Base-by-base conservation (phyloP, 2,113 vertebrate species). In the Petrocephalus zakoni region DNA sequence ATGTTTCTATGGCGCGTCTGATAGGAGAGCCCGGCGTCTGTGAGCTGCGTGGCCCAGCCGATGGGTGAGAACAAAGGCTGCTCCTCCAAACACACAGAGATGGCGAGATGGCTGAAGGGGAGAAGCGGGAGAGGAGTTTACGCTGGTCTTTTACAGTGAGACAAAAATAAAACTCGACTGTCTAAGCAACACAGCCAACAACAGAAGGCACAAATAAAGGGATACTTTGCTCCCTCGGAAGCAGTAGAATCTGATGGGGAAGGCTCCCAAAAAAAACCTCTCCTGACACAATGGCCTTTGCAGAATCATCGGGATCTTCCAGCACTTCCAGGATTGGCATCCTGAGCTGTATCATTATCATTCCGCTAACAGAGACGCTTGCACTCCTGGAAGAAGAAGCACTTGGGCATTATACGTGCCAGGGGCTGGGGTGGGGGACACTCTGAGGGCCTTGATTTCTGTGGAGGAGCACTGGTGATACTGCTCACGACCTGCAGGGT, bases 1-100 rank as follows among this genome's bases (percentile, higher is more conserved):
- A 88, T 93, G 94, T 93, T 93, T 95, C 93, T 91, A 95, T 91
- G 94, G 91, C 94, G 88, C 92, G 29, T 88, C 91, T 90, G 87
- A 96, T 46, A 52, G 1, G 34, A 87, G 37, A 46, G 21, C 55
- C 58, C 0, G n/a, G 15, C n/a, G 51, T 55, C 84, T 86, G 2
- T 0, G n/a, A 56, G 25, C 29, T 51, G n/a, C 34, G n/a, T 9
- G 81, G 34, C 81, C 37, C 29, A 21, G 46, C 46, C 37, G 81
- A 83, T 47, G 13, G 13, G 34, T 9, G 84, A 55, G 52, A 86
- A 86, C 49, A 55, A 86, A 53, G n/a, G n/a, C 49, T 56, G 52
- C 10, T 29, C 7, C 49, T 85, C 1, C 22, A 17, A 85, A 25
- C n/a, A 8, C 49, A 29, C n/a, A 1, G 52, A 55, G 52, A 68